Conservation (phyloP, 2,797 vertebrate species). For the Channa striata region DNA sequence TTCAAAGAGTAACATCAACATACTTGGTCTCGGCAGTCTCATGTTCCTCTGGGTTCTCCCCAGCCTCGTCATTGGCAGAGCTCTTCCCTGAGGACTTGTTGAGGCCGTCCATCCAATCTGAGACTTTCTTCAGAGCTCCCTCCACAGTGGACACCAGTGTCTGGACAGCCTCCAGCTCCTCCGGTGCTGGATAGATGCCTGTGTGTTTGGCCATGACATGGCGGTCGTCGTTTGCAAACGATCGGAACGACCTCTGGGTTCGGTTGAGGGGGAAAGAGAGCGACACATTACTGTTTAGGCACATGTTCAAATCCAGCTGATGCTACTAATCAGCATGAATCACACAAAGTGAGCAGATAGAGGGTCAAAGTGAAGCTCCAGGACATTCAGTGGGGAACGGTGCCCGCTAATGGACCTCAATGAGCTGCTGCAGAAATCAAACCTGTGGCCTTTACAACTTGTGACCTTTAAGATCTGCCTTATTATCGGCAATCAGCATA, state of each 20-base stretch:
- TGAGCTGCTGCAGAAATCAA: neutral
- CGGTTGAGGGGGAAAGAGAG: constrained; percentile 11
- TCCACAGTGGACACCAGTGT: constrained; percentile 93
- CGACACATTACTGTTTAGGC: neutral
- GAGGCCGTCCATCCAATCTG: constrained; percentile 92
- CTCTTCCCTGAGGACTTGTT: constrained; percentile 69
- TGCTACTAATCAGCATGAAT: constrained; percentile 1
- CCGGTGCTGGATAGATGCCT: constrained; percentile 90
- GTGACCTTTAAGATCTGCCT: constrained; percentile 17
- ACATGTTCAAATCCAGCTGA: constrained; percentile 6
- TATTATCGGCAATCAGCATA: neutral
- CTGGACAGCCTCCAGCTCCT: constrained; percentile 94
- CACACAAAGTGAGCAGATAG: neutral
- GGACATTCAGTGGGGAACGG: neutral
- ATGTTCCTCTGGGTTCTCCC: constrained; percentile 7
- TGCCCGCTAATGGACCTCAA: constrained; percentile 3
- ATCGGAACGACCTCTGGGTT: constrained; percentile 90
- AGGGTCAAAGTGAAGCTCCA: constrained; percentile 5
- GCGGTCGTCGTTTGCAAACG: constrained; percentile 93
- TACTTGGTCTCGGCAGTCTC: constrained; percentile 56
- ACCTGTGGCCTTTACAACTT: constrained; percentile 9
- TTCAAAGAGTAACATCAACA: neutral
- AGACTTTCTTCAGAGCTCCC: constrained; percentile 93
- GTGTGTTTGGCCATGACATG: constrained; percentile 96
- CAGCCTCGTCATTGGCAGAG: constrained; percentile 63